Percentiles rank a stretch among this genome's conserved stretches.
These are phyloP conservation scores for Apostichopus japonicus DNA, from an alignment of 35 echinoderm and acorn worm species.

Conservation along the genomic window DNA sequence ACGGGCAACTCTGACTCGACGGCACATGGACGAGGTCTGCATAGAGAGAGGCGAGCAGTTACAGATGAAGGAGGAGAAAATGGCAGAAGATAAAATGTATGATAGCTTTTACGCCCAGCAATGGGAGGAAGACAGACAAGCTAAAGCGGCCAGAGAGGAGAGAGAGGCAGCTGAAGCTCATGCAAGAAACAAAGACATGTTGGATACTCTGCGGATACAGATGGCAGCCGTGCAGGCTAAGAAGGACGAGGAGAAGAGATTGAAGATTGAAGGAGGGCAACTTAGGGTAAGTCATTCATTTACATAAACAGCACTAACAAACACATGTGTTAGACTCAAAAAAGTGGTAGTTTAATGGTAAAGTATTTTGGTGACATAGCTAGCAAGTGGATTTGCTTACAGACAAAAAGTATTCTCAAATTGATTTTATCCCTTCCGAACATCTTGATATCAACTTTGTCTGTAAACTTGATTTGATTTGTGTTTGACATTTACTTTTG, in stretches of 20 bases:
- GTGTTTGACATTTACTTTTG: too few species aligned
- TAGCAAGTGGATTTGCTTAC: too few species aligned
- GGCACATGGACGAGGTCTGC: slow-evolving; percentile 97
- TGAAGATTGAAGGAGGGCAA: slow-evolving; percentile 87
- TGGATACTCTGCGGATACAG: slow-evolving; percentile 82
- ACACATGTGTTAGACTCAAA: too few species aligned
- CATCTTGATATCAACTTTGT: too few species aligned
- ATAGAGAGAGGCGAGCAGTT: slow-evolving; percentile 86
- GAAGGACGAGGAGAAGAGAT: slow-evolving; percentile 82
- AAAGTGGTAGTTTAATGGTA: too few species aligned
- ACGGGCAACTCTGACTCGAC: slow-evolving; percentile 78
- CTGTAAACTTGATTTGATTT: too few species aligned
- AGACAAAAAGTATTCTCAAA: too few species aligned
- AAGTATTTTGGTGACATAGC: too few species aligned
- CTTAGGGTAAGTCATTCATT: slow-evolving; percentile 75
- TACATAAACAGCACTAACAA: too few species aligned
- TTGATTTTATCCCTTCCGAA: too few species aligned
- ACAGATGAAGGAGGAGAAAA: slow-evolving; percentile 71
- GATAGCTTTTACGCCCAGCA: slow-evolving; percentile 89
- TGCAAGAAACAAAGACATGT: slow-evolving; percentile 84
- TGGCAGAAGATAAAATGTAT: slow-evolving; percentile 56
- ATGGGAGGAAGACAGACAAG: slow-evolving; percentile 88
- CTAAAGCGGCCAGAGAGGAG: slow-evolving; percentile 88
- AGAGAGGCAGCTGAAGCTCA: slow-evolving; percentile 70
- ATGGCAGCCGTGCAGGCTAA: slow-evolving; percentile 90